Evolutionary conservation across 2,888 invertebrate species (phyloP), one percentile per base, ranked within the genome.

Genomic region (Lasioglossum marginatum): DNA sequence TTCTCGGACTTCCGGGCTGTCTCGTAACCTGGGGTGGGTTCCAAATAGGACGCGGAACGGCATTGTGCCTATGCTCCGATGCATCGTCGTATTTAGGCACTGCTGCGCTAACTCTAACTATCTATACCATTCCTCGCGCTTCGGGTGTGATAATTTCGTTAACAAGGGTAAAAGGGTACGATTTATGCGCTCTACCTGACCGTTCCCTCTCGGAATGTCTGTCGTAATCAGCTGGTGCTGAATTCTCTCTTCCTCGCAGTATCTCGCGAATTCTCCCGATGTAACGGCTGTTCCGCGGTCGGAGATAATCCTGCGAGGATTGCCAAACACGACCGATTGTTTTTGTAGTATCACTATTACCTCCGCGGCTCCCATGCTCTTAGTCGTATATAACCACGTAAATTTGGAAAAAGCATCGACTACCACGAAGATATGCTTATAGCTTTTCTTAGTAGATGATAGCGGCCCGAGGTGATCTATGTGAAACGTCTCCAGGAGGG

Each of bases 1-100:
- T 48, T 80, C 74, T 4, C 27, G 16, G 5, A 75, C n/a, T 27
- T 80, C 19, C 12, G 68, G 23, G 27, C 68, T 37, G 6, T 80
- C 80, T 27, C 40, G 31, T 4, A 80, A 19, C 12, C 73, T 74
- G 52, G 40, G 27, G 3, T 14, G 52, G 4, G 8, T 45, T 0
- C 80, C 80, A 8, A 80, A 48, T 1, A 80, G 52, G n/a, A 80
- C 45, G 14, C 40, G 48, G n/a, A 80, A 74, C n/a, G 74, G 74
- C 40, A 12, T 43, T 1, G 40, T 43, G 40, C 40, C 40, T 43
- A 43, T 43, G 40, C 40, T 43, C 12, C 40, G 40, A 1, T 43
- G 40, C 40, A 43, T 43, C 12, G 40, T 43, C 12, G 40, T 12
- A 1, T 43, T 43, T 12, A 43, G 14, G 14, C 43, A 43, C 43